These are phyloP conservation scores for Archips crataeganus DNA, from an alignment of 2,888 invertebrate species.

Conservation along the genomic window DNA sequence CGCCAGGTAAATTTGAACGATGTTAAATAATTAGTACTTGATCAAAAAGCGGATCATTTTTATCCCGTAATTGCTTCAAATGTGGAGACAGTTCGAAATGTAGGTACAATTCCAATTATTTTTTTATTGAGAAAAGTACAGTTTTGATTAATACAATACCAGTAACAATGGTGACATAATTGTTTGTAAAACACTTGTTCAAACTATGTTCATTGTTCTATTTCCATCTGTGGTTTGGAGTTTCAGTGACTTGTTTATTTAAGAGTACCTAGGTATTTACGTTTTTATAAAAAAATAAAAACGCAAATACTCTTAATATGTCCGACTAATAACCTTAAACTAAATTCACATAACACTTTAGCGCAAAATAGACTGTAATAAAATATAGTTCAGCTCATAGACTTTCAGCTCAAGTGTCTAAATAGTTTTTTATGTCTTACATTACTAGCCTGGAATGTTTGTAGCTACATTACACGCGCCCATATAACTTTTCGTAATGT, in stretches of 20 bases:
- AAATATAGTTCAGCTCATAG: constrained; percentile 15
- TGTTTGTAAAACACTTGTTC: neutral
- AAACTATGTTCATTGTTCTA: neutral
- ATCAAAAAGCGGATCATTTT: no score
- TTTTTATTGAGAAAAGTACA: neutral
- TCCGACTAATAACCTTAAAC: neutral
- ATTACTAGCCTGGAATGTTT: constrained; percentile 41
- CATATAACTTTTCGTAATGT: constrained; percentile 70
- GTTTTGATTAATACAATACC: neutral
- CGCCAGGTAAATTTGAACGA: neutral
- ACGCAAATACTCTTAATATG: neutral
- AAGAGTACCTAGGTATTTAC: neutral
- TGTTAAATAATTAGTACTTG: neutral
- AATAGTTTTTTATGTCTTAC: constrained; percentile 32
- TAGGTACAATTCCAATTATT: neutral
- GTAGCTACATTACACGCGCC: constrained; percentile 33
- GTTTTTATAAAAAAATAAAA: neutral
- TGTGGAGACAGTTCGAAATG: no score
- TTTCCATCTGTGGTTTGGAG: neutral
- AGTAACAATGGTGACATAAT: neutral
- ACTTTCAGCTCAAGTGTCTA: constrained; percentile 38
- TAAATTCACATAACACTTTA: constrained; percentile 12
- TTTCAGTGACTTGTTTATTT: neutral
- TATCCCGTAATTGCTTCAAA: neutral
- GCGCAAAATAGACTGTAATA: constrained; percentile 16